Evolutionary conservation across 92 coral and sea anemone species (phyloP), one percentile per base, ranked within the genome.

Genomic region (Epizoanthus stellaris): DNA sequence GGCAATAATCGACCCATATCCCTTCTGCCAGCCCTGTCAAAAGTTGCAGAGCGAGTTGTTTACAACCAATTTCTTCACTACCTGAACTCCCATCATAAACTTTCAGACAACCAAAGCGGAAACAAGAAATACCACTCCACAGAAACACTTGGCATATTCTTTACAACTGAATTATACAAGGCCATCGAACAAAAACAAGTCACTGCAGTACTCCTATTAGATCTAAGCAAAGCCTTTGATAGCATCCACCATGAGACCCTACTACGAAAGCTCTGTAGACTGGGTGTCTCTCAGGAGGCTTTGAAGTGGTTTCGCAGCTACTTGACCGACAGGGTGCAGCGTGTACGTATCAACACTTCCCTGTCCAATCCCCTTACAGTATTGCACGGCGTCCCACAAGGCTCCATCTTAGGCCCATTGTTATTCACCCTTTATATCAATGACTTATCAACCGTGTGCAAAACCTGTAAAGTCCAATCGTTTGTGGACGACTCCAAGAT

Each of bases 341-440:
- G 72, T 16, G 72, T 67, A 23, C 64, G 84, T 12, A 74, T 74
- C 54, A 30, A 85, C 57, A 76, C 66, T 42, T 85, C 83, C 57
- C 47, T 76, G 6, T 81, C 87, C 36, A 74, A 73, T 36, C 45
- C 80, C 45, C 80, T 79, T 40, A 75, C 80, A 4, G 25, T 23
- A 23, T 23, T 23, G 25, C 25, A 23, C 25, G 25, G 25, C 25
- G 25, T 23, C 25, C 25, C 25, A 23, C 25, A 23, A 23, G 25
- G 25, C 25, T 23, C 25, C 25, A 23, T 23, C 25, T 23, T 23
- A 23, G 25, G 25, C 25, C 25, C 25, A 23, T 23, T 23, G 25
- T 23, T 23, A 23, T 23, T 23, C 25, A 23, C 25, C 25, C 25
- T 23, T 23, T 23, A 23, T 23, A 23, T 23, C 25, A 23, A 23